A percentile compares a stretch with the other conserved stretches of the same genome.
These are phyloP conservation scores for Schizopygopsis malacanthus DNA, from an alignment of 2,797 vertebrate genomes.

Conservation along the genomic window DNA sequence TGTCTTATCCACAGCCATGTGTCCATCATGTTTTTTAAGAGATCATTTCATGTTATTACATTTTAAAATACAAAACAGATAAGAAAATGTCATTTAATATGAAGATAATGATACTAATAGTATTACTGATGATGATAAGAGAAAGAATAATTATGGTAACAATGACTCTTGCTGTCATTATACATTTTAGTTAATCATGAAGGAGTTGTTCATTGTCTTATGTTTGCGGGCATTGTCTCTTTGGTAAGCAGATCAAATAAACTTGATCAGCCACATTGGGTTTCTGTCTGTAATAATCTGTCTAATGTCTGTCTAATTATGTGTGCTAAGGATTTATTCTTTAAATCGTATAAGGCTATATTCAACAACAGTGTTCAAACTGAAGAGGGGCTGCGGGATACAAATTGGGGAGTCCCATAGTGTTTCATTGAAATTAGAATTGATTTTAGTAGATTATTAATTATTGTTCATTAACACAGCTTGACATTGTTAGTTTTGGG, in stretches of 20 bases:
- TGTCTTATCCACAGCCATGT: conserved; percentile 53
- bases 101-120: conserved; percentile 45
- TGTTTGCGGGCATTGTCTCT: conserved; percentile 91
- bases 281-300: neutral
- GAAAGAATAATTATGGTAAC: conserved; percentile 36
- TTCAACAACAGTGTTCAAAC: neutral
- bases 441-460: neutral
- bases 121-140: conserved; percentile 42
- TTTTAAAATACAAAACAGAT: conserved; percentile 55
- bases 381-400: neutral
- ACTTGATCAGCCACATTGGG: conserved; percentile 76
- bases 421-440: neutral
- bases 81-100: conserved; percentile 57
- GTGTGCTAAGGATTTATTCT: neutral
- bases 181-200: conserved; percentile 72
- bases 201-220: conserved; percentile 79
- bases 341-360: neutral
- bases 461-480: neutral
- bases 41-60: conserved; percentile 58
- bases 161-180: conserved; percentile 65
- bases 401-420: neutral
- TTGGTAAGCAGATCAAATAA: conserved; percentile 93
- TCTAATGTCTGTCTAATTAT: neutral
- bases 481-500: neutral
- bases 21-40: conserved; percentile 57